phyloP scores from a whole-genome alignment of 2,888 invertebrate genomes.

The Hecatera dysodea region DNA sequence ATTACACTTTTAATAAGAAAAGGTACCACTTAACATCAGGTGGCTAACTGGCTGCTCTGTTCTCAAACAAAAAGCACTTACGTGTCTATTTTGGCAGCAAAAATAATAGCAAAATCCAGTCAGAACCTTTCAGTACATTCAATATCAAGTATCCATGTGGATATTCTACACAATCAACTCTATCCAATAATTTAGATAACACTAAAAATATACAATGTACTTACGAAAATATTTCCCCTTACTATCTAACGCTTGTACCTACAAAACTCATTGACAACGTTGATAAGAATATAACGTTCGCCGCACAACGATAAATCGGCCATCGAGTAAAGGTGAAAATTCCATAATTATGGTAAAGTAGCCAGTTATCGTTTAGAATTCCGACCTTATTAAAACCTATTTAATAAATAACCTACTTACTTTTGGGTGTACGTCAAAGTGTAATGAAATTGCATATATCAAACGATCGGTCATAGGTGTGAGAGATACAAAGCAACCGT shows the following conservation, averaged over 20 bases:
- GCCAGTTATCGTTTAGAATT: constrained; percentile 22
- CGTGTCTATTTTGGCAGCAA: background rate
- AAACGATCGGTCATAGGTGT: background rate
- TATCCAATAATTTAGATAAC: constrained; percentile 54
- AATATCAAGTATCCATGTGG: constrained; percentile 14
- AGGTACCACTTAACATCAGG: background rate
- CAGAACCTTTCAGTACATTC: constrained; percentile 15
- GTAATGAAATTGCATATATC: constrained; percentile 16
- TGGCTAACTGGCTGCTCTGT: too few relatives aligned
- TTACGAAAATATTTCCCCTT: constrained; percentile 47
- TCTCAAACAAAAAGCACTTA: background rate
- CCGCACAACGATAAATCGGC: constrained; percentile 3
- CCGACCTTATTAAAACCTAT: constrained; percentile 31
- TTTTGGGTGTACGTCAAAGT: constrained; percentile 15
- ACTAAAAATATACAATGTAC: constrained; percentile 51
- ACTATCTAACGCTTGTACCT: constrained; percentile 21
- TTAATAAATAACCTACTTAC: constrained; percentile 28
- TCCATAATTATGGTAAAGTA: background rate
- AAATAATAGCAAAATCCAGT: background rate
- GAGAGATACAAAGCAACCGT: background rate
- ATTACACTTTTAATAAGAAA: constrained; percentile 6
- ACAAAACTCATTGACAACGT: constrained; percentile 44
- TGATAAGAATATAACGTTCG: constrained; percentile 38
- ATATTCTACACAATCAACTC: constrained; percentile 26
- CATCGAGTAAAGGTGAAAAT: constrained; percentile 10